Evolutionary conservation across 2,888 invertebrate species (phyloP).

Genomic region (Fabriciana adippe): DNA sequence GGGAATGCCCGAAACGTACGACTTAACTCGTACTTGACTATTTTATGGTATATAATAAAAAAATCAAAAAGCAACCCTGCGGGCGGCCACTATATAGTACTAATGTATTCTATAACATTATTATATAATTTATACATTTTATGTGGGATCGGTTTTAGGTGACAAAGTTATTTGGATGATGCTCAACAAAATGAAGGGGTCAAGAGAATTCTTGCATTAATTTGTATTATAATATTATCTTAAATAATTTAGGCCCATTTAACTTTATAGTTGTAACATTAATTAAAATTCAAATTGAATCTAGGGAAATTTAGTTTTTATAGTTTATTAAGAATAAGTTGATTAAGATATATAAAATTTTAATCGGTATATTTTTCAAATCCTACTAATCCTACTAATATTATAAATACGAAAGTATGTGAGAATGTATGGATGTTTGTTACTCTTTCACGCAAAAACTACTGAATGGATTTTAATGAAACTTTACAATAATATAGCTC

Average conservation of each 20-base stretch:
- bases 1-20: too few relatives aligned
- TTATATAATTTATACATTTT: constrained; percentile 23
- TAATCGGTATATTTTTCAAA: too few relatives aligned
- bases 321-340: neutral
- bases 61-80: constrained; percentile 30
- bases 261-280: neutral
- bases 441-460: too few relatives aligned
- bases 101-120: constrained; percentile 21
- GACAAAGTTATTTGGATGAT: neutral
- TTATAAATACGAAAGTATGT: too few relatives aligned
- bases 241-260: neutral
- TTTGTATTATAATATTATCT: constrained; percentile 5
- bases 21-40: neutral
- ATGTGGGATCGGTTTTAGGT: constrained; percentile 18
- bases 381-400: too few relatives aligned
- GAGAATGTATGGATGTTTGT: too few relatives aligned
- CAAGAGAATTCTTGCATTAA: constrained; percentile 7
- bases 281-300: neutral
- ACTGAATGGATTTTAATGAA: too few relatives aligned
- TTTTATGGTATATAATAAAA: constrained; percentile 2
- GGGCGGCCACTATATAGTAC: constrained; percentile 35
- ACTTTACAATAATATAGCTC: too few relatives aligned
- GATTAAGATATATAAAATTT: too few relatives aligned
- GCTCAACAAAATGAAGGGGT: constrained; percentile 1
- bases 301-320: neutral